Evolutionary conservation across 2,113 vertebrate species (phyloP).

Genomic region (Stigmatopora argus): DNA sequence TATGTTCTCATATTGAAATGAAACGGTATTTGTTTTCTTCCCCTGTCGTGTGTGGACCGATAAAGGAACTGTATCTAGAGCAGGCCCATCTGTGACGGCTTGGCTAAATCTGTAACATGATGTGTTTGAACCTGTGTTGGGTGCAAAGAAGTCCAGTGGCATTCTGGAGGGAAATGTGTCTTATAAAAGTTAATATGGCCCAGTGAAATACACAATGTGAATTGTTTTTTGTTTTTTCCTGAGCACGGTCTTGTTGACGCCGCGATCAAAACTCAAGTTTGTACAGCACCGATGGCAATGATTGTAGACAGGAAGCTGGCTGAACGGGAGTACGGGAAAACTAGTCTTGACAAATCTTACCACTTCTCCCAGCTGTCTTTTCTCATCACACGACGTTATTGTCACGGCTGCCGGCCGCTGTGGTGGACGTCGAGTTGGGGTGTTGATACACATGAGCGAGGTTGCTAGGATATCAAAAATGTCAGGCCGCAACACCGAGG

Average conservation of each 20-base stretch:
- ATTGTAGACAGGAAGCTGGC: conserved; percentile 19
- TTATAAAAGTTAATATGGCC: neutral
- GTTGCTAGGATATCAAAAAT: conserved; percentile 61
- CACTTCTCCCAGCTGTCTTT: conserved; percentile 56
- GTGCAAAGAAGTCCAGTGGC: neutral
- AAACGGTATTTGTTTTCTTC: neutral
- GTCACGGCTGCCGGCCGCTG: conserved; percentile 35
- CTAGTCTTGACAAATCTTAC: conserved; percentile 17
- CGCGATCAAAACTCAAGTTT: neutral
- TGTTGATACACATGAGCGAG: conserved; percentile 53
- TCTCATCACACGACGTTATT: conserved; percentile 49
- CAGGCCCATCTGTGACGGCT: neutral
- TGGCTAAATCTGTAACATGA: neutral
- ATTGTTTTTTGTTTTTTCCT: neutral
- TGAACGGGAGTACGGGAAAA: conserved; percentile 16
- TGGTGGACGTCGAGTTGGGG: conserved; percentile 9
- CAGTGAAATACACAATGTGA: neutral
- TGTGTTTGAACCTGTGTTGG: neutral
- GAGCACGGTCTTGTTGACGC: too few species aligned
- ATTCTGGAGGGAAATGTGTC: neutral
- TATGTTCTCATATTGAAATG: too few species aligned
- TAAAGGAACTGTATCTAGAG: neutral
- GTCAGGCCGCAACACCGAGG: conserved; percentile 38
- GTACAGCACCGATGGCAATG: neutral
- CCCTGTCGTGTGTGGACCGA: neutral